These are phyloP conservation scores for Drosophila kanapiae DNA, from an alignment of 1,140 invertebrate species.

Conservation along the genomic window DNA sequence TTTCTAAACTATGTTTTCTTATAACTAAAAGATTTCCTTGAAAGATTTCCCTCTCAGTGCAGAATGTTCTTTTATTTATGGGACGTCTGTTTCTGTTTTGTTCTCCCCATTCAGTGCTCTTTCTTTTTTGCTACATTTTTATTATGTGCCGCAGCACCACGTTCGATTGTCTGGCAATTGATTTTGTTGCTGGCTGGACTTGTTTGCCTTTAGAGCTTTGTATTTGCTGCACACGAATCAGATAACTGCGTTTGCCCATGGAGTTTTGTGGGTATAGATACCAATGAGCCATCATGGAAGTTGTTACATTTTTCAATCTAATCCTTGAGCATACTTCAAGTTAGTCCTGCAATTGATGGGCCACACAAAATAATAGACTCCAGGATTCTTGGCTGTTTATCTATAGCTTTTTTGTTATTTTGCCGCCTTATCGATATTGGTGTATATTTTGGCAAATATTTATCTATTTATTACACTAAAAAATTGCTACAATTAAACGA, in stretches of 20 bases:
- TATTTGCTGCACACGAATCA: conserved; percentile 48
- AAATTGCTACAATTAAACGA: conserved; percentile 75
- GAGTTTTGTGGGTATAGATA: conserved; percentile 23
- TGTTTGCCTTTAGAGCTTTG: conserved; percentile 54
- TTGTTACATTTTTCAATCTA: conserved; percentile 29
- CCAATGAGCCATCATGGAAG: not conserved
- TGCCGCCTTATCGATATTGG: conserved; percentile 52
- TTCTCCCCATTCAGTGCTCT: conserved; percentile 3
- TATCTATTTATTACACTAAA: conserved; percentile 80
- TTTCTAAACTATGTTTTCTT: not conserved
- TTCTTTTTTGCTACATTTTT: conserved; percentile 15
- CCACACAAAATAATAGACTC: not conserved
- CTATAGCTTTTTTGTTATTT: conserved; percentile 9
- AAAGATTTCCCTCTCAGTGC: conserved; percentile 3
- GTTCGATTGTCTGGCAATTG: conserved; percentile 67
- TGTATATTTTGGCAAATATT: conserved; percentile 72
- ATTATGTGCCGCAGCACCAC: conserved; percentile 19
- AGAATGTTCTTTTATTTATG: conserved; percentile 50
- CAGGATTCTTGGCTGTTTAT: conserved; percentile 9
- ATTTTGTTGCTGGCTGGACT: conserved; percentile 38
- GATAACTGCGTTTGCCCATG: conserved; percentile 19
- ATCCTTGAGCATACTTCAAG: conserved; percentile 27
- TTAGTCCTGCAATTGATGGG: conserved; percentile 23
- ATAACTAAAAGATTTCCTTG: no score
- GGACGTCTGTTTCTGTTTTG: conserved; percentile 28